A percentile compares a stretch with the other conserved stretches of the same genome.
phyloP scores from a whole-genome alignment of 2,113 vertebrate species.

The Hemiprocne comata region DNA sequence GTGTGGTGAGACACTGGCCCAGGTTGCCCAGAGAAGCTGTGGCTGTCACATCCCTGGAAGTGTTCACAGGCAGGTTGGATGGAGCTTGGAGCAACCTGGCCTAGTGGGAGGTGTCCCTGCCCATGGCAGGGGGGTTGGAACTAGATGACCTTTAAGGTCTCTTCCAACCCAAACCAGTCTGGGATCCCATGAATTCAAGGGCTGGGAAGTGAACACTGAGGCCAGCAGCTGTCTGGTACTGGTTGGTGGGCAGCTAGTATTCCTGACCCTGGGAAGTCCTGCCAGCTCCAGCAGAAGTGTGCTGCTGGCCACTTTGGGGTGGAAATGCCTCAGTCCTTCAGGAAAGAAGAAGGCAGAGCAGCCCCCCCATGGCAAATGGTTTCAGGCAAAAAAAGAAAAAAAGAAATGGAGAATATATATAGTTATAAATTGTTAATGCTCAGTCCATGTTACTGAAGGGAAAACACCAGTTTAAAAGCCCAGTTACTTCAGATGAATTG shows the following conservation, averaged over 20 bases:
- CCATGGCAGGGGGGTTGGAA: too few species aligned
- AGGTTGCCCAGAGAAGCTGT: too few species aligned
- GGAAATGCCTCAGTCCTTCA: neutral
- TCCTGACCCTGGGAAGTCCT: neutral
- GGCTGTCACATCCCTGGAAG: too few species aligned
- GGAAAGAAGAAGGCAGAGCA: neutral
- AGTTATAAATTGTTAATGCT: neutral
- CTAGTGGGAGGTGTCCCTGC: too few species aligned
- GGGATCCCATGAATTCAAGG: too few species aligned
- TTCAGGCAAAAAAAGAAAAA: neutral
- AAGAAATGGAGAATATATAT: neutral
- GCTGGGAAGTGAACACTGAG: accelerated
- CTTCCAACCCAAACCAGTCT: too few species aligned
- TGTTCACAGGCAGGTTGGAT: too few species aligned
- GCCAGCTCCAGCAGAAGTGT: neutral
- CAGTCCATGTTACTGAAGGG: neutral
- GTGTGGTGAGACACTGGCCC: too few species aligned
- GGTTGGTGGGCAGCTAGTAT: neutral
- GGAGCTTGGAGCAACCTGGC: too few species aligned
- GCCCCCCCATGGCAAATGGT: neutral
- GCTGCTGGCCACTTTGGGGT: neutral
- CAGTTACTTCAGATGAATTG: neutral
- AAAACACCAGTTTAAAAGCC: neutral
- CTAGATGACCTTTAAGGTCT: too few species aligned
- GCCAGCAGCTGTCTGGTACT: accelerated